Evolutionary conservation across 2,888 invertebrate species (phyloP).

Genomic region (Melitaea athalia): DNA sequence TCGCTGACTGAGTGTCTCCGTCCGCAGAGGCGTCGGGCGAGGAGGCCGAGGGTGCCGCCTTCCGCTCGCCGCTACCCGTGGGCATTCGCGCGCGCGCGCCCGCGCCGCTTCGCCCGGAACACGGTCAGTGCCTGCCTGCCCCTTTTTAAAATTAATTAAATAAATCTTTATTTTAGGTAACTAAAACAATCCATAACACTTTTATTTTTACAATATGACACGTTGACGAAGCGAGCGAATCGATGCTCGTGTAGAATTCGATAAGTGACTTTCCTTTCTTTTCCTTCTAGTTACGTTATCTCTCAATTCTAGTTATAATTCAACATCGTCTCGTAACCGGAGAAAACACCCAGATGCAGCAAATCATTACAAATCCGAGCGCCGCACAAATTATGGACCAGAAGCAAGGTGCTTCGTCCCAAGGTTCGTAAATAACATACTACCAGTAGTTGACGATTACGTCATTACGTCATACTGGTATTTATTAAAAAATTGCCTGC

Average conservation of each 20-base stretch:
- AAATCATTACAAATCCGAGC: slow-evolving; percentile 51
- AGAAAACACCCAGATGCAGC: slow-evolving; percentile 64
- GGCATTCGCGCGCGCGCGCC: slow-evolving; percentile 62
- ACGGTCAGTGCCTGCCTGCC: slow-evolving; percentile 37
- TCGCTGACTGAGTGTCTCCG: not conserved
- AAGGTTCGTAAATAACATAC: slow-evolving; percentile 48
- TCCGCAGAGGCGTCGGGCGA: slow-evolving; percentile 45
- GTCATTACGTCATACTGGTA: no score
- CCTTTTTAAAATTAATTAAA: no score
- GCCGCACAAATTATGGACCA: slow-evolving; percentile 64
- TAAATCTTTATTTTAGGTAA: no score
- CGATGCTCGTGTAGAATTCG: no score
- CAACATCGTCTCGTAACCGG: slow-evolving; percentile 66
- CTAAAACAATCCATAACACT: no score
- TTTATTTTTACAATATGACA: no score
- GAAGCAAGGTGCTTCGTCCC: slow-evolving; percentile 59
- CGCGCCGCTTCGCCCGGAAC: slow-evolving; percentile 49
- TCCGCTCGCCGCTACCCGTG: slow-evolving; percentile 86
- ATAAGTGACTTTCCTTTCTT: no score
- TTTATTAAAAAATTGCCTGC: no score
- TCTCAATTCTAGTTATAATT: slow-evolving; percentile 61
- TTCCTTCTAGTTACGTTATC: not conserved
- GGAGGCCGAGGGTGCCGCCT: slow-evolving; percentile 81
- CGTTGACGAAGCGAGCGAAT: no score
- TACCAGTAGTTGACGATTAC: no score